Evolutionary conservation across 2,888 invertebrate species (phyloP), one percentile per base, ranked within the genome.

Genomic region (Pammene fasciana): DNA sequence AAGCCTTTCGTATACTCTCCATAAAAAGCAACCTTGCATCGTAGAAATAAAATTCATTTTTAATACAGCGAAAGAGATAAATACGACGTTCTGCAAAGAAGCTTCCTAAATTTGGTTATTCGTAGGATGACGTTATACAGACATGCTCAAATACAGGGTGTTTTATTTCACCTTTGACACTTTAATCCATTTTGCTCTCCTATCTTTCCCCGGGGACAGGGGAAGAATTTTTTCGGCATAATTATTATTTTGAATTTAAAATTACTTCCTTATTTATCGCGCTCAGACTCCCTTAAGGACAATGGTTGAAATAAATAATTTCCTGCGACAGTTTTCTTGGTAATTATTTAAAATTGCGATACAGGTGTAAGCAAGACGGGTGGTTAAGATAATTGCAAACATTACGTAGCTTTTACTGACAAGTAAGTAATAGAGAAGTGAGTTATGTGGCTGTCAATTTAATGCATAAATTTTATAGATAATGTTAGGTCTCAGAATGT

Each of bases 151-250:
- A 86, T 81, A 87, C 85, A 85, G 79, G 80, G 77, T 89, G 91
- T 92, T 91, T 91, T 91, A 90, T 92, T 89, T 90, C 87, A 92
- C 90, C 92, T 92, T 92, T 92, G 92, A 92, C 91, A 92, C 84
- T 91, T 90, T 91, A 92, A 92, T 92, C 91, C 89, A 92, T 92
- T 92, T 92, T 91, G 89, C 90, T 91, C 89, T 88, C 87, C 82
- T 84, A 90, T 87, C 78, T 81, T 79, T 78, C 92, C 88, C 91
- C 74, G 74, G 91, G 90, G 92, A 91, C 77, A 74, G 87, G 90
- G 90, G 87, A 85, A 85, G 83, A 86, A 84, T 85, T 81, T 84
- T 86, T 83, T 84, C 82, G 82, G 88, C 85, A 90, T 92, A 91
- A 92, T 92, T 91, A 86, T 89, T 86, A 87, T 88, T 89, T 87